A percentile compares a stretch with the other conserved stretches of the same genome.
Conservation (phyloP, 2,797 vertebrate genomes). For the Chaenodraco wilsoni region DNA sequence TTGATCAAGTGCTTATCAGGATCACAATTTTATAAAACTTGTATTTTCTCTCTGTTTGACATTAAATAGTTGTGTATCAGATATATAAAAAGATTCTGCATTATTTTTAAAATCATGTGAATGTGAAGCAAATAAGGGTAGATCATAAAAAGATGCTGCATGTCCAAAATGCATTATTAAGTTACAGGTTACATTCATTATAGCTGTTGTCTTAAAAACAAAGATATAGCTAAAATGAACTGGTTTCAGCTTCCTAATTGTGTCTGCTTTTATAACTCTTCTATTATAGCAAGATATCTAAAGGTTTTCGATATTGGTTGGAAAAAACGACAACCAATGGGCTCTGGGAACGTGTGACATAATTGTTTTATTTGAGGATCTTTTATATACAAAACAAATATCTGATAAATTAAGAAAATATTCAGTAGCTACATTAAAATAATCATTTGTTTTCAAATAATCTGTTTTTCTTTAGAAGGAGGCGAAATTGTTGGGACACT, state of each 20-base stretch:
- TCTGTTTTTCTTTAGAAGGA: neutral
- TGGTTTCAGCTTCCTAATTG: neutral
- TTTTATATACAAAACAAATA: neutral
- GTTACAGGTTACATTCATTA: neutral
- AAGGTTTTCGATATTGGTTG: neutral
- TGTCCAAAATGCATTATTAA: neutral
- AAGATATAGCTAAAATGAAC: neutral
- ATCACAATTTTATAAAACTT: neutral
- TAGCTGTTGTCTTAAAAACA: neutral
- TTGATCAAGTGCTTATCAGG: neutral
- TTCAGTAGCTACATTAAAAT: neutral
- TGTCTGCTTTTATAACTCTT: neutral
- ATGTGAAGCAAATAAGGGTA: neutral
- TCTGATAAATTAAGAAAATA: neutral
- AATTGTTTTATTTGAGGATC: neutral
- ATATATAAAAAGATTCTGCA: neutral
- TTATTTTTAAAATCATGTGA: constrained; percentile 3
- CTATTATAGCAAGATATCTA: neutral
- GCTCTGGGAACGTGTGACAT: neutral
- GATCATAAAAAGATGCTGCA: neutral
- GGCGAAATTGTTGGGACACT: neutral
- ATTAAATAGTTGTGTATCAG: neutral
- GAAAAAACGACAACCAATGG: neutral
- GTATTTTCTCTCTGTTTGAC: neutral
- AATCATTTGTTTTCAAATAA: neutral